Base-by-base conservation (phyloP, 2,113 vertebrate species). In the Dicrurus megarhynchus region DNA sequence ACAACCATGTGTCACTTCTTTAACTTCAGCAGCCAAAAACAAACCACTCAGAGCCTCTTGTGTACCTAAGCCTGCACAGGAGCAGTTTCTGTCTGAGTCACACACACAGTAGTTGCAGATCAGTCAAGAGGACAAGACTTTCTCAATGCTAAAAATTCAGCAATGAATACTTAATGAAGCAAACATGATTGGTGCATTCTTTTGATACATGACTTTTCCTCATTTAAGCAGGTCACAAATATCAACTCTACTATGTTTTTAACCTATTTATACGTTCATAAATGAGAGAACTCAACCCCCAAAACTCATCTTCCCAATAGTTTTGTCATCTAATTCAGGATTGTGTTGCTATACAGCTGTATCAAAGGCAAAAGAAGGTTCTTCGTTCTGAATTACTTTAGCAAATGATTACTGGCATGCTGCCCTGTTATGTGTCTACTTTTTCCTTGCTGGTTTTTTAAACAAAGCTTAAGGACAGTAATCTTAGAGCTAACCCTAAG, bases 41-140 rank as follows among this genome's bases (percentile, higher is more conserved):
- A 2, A 90, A 41, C 5, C 16, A 33, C 22, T 4, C 3, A 1
- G n/a, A 91, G 44, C 81, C 44, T 56, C 59, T 52, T 0, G 0
- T 3, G 28, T 20, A 46, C 33, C 63, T 6, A 18, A 41, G 30
- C 49, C 52, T 3, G 37, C 19, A 26, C 22, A 8, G 3, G 12
- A 88, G 37, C 76, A 37, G 35, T 56, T 46, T 37, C 33, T 57
- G 44, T 22, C 53, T 2, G 8, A 80, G 55, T 27, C 73, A 61
- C 41, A 30, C n/a, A 41, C 37, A 8, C 6, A 30, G 14, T 1
- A 57, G 20, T 0, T 68, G 75, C 28, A 37, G 39, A 44, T 47
- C 41, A 60, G 42, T n/a, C 60, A 57, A 24, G 33, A 69, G 46
- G 44, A 33, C 50, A 60, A 50, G 9, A 46, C 9, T 67, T 80